Evolutionary conservation across 1,140 invertebrate species (phyloP).

Genomic region (Diplogasteroides magnus): DNA sequence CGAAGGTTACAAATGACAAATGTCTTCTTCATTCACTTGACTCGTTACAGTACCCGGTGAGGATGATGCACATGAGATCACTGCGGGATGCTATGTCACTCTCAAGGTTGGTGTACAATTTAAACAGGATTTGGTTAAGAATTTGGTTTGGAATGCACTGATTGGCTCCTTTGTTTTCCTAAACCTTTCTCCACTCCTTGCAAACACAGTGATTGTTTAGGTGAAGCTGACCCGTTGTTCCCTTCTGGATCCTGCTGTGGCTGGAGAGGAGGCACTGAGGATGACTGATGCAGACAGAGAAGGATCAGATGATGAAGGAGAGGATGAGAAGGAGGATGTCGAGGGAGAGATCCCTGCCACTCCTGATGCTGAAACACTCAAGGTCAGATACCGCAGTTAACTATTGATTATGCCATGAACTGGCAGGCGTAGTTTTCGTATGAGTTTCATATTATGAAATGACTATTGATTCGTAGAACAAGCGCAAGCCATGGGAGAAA

Average conservation of each 20-base stretch:
- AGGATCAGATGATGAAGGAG: background rate
- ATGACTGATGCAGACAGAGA: background rate
- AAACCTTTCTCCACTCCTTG: too few relatives aligned
- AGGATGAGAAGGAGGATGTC: background rate
- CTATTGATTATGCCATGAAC: background rate
- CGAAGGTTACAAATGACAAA: too few relatives aligned
- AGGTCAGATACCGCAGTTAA: background rate
- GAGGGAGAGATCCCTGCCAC: slow-evolving; percentile 2
- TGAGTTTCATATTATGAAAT: background rate
- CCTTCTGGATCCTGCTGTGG: slow-evolving; percentile 37
- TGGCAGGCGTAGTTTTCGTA: background rate
- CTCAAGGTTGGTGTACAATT: slow-evolving; percentile 71
- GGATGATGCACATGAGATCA: slow-evolving; percentile 88
- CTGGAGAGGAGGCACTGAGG: slow-evolving; percentile 6
- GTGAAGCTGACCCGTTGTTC: slow-evolving; percentile 70
- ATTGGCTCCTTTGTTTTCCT: too few relatives aligned
- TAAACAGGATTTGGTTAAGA: background rate
- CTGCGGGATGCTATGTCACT: slow-evolving; percentile 92
- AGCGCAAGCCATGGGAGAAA: slow-evolving; percentile 8
- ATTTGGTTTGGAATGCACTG: too few relatives aligned
- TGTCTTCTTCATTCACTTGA: too few relatives aligned
- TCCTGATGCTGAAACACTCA: background rate
- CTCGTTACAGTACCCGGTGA: slow-evolving; percentile 79
- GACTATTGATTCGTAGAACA: background rate
- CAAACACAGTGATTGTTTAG: too few relatives aligned